Evolutionary conservation across 1,140 invertebrate species (phyloP).

Genomic region (Yoshiicerus persimilis): DNA sequence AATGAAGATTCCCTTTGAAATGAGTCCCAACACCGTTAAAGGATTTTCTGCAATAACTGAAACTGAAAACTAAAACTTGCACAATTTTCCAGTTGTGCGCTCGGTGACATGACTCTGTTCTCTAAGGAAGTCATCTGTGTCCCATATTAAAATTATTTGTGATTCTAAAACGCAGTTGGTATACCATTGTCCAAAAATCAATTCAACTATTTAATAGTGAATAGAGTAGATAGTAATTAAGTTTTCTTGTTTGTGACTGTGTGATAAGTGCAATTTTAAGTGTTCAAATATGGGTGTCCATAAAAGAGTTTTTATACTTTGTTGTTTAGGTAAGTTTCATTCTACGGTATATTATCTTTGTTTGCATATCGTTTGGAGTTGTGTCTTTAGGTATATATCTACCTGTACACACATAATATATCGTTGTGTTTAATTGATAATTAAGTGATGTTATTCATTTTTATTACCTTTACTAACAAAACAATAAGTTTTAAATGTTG

Average conservation of each 20-base stretch:
- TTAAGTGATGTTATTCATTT: no score
- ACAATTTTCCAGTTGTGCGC: not conserved
- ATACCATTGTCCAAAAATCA: not conserved
- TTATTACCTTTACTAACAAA: no score
- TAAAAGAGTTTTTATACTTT: not conserved
- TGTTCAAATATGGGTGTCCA: constrained; percentile 12
- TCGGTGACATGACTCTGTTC: not conserved
- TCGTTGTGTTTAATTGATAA: no score
- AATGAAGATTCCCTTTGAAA: constrained; percentile 14
- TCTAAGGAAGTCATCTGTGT: not conserved
- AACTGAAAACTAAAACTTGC: not conserved
- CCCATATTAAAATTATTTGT: not conserved
- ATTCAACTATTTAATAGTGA: no score
- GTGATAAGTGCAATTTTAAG: not conserved
- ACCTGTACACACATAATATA: no score
- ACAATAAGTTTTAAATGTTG: not conserved
- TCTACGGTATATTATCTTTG: no score
- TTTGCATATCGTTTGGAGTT: no score
- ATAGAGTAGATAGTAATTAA: not conserved
- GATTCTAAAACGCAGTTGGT: not conserved
- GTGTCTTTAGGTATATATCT: not conserved
- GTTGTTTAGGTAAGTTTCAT: not conserved
- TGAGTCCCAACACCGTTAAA: not conserved
- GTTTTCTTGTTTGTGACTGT: not conserved
- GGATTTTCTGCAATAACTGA: not conserved